Base-by-base conservation (phyloP, 2,888 invertebrate genomes). In the Acleris holmiana region DNA sequence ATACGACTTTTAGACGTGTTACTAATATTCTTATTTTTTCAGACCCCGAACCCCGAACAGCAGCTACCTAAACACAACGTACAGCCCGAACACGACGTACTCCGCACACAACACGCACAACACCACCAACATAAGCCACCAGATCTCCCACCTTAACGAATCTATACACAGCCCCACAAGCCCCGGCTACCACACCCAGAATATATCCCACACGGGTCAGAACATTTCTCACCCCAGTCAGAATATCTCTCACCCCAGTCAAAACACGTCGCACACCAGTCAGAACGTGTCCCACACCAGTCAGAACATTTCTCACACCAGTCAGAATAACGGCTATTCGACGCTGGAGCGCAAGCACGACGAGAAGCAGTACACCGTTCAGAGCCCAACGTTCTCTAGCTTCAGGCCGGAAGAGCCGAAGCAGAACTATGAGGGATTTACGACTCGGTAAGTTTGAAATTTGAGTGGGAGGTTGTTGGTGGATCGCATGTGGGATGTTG, bases 351-450 rank as follows among this genome's bases (percentile, higher is more conserved):
- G 81, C 78, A 51, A 79, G 76, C 72, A 78, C 13, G 86, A 86
- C 0, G 87, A 87, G 66, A 84, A 85, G 49, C 80, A 83, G 67
- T 85, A 85, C 25, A 80, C 86, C 0, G 84, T 82, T 0, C 85
- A 82, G 59, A 88, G 86, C 55, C 91, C 91, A 0, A 87, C 89
- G 0, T 92, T 91, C 78, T 84, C 87, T 0, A 91, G 92, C 73
- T 92, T 91, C 71, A 70, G 91, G 55, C 90, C 93, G 0, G 87
- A 89, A 47, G 91, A 89, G 10, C 83, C 84, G 21, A 91, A 90
- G 49, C 93, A 93, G 74, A 94, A 91, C 70, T 95, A 95, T 75
- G 95, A 95, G 75, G 95, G 95, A 59, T 95, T 94, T 75, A 95
- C 95, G 15, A 94, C 94, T 59, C 94, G 94, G 95, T 95, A 71